phyloP scores from a whole-genome alignment of 2,113 vertebrate species.

The Rhinopomastus cyanomelas region DNA sequence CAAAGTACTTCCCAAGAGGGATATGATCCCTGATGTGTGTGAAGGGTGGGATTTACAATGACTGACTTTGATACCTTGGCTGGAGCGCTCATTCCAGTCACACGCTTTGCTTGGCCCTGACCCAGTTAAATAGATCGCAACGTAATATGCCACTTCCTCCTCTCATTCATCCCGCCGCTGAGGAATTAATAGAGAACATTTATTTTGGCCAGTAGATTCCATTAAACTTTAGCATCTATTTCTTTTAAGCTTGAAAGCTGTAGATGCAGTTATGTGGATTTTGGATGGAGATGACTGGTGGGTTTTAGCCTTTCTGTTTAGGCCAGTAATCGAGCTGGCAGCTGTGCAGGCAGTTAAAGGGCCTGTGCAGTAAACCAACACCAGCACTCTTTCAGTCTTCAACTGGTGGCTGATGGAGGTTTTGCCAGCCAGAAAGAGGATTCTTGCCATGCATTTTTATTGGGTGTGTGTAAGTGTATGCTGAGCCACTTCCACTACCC shows the following conservation, averaged over 20 bases:
- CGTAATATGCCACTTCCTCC: conserved; percentile 33
- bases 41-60: conserved; percentile 30
- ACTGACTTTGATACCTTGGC: conserved; percentile 48
- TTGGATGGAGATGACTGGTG: conserved; percentile 27
- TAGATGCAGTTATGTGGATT: conserved; percentile 7
- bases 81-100: conserved; percentile 5
- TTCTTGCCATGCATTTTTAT: not conserved
- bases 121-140: conserved; percentile 35
- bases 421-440: not conserved
- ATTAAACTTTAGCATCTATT: conserved; percentile 16
- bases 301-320: conserved; percentile 2
- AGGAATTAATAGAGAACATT: conserved; percentile 51
- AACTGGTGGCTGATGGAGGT: not conserved
- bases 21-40: not conserved
- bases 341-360: not conserved
- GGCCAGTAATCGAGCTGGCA: not conserved
- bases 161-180: conserved; percentile 46
- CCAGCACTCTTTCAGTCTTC: not conserved
- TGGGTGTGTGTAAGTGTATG: not conserved
- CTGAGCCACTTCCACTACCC: not conserved
- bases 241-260: conserved; percentile 21
- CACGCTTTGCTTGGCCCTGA: conserved; percentile 31
- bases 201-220: conserved; percentile 35
- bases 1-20: not conserved
- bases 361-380: not conserved